A percentile compares a stretch with the other conserved stretches of the same genome.
These are phyloP conservation scores for Allygus modestus DNA, from an alignment of 2,888 invertebrate species.

Conservation along the genomic window DNA sequence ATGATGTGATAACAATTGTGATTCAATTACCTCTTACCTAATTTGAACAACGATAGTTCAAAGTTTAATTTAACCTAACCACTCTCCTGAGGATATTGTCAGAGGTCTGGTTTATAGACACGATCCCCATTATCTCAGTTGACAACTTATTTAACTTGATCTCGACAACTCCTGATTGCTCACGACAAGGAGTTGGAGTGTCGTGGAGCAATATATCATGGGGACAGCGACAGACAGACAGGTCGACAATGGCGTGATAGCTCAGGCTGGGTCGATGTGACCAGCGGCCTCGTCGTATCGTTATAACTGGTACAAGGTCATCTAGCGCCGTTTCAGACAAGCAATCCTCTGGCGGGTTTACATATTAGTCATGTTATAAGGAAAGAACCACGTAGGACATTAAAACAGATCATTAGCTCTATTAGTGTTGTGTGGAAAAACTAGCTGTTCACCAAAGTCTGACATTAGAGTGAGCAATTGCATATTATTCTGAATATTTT, in stretches of 20 bases:
- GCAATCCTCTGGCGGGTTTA: neutral
- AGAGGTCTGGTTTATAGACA: slow-evolving; percentile 9
- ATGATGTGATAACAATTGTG: too few species aligned
- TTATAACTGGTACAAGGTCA: slow-evolving; percentile 35
- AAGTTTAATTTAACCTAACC: neutral
- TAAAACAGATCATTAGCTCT: too few species aligned
- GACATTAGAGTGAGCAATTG: too few species aligned
- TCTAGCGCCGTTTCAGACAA: neutral
- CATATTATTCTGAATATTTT: too few species aligned
- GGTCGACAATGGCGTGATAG: slow-evolving; percentile 22
- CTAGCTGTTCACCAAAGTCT: too few species aligned
- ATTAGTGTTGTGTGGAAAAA: too few species aligned
- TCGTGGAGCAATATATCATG: neutral
- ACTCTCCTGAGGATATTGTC: neutral
- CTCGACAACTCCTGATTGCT: neutral
- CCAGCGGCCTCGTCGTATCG: too few species aligned
- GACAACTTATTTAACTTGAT: slow-evolving; percentile 26
- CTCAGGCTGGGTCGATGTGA: neutral
- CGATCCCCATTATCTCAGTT: slow-evolving; percentile 19
- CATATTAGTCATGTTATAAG: neutral
- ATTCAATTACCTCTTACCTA: neutral
- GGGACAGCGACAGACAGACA: slow-evolving; percentile 1
- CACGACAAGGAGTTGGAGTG: slow-evolving; percentile 37
- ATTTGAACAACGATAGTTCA: neutral
- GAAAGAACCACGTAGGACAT: too few species aligned